Conservation (phyloP, 2,797 vertebrate species). For the Pipistrellus pipistrellus region DNA sequence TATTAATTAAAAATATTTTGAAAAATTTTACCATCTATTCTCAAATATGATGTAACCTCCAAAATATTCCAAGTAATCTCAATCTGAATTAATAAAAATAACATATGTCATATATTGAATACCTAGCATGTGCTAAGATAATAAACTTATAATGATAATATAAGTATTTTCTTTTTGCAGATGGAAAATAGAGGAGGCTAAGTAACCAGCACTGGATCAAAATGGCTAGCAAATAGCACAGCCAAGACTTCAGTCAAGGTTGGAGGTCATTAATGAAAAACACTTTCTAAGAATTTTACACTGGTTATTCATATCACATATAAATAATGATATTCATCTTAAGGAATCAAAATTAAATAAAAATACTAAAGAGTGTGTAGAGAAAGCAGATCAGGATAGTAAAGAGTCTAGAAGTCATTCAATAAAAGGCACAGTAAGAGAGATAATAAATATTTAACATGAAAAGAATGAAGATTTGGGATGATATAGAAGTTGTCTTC, state of each 20-base stretch:
- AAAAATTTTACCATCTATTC: background rate
- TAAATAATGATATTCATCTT: conserved; percentile 25
- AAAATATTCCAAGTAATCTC: conserved; percentile 12
- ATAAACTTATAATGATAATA: background rate
- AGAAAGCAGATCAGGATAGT: background rate
- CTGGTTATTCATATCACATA: background rate
- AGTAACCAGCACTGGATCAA: background rate
- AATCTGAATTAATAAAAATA: conserved; percentile 32
- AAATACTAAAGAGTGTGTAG: background rate
- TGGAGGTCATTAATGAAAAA: conserved; percentile 3
- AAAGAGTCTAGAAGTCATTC: background rate
- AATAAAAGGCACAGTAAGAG: background rate
- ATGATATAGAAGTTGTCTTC: background rate
- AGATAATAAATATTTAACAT: conserved; percentile 2
- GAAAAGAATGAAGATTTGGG: background rate
- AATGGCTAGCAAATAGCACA: background rate
- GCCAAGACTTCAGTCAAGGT: background rate
- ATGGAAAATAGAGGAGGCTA: background rate
- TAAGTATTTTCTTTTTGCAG: conserved; percentile 38
- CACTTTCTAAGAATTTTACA: background rate
- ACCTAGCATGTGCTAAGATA: background rate
- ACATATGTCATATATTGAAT: background rate
- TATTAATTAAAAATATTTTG: conserved; percentile 53
- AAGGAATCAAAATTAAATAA: conserved; percentile 45
- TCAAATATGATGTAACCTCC: background rate